Evolutionary conservation across 2,113 vertebrate species (phyloP), one percentile per base, ranked within the genome.

Genomic region (Pelmatolapia mariae): DNA sequence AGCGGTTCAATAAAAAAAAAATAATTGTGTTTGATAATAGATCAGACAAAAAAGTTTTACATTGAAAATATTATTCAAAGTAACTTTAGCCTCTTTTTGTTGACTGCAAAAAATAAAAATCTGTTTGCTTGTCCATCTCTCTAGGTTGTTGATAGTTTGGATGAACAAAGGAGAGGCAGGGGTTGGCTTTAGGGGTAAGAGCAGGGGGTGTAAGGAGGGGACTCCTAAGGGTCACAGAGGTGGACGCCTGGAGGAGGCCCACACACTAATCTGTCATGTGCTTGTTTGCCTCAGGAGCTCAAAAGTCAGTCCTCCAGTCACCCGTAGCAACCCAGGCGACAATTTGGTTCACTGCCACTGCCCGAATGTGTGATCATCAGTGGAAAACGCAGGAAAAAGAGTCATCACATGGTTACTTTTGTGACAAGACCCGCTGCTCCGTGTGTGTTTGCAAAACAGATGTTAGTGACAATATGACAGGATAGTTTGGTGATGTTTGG

Each of bases 251-350:
- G 94, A 87, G 91, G 94, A 97, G 96, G 96, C 96, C 95, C 96
- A 96, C 92, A 94, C 97, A 96, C 95, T 97, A 97, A 97, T 98
- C 97, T 96, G 96, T 97, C 97, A 97, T 97, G 96, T 96, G 95
- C 96, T 97, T 95, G 95, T 97, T 97, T 97, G 96, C 96, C 96
- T 95, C 91, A 38, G 93, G 94, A 97, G 94, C 91, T 95, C 96
- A 96, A 95, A 96, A 95, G 92, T 96, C 94, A 95, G 96, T 89
- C 92, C 96, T 96, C 84, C 94, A 95, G 92, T 97, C 97, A 96
- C 96, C 96, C 96, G 93, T 97, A 93, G 96, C 93, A 97, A 96
- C 97, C 94, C 82, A 88, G 96, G 94, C 91, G 93, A 96, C 94
- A 11, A 93, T 94, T 95, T 90, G 95, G 95, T 97, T 96, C 94